Conservation (phyloP, 2,797 vertebrate species). For the Arnoldichthys spilopterus region DNA sequence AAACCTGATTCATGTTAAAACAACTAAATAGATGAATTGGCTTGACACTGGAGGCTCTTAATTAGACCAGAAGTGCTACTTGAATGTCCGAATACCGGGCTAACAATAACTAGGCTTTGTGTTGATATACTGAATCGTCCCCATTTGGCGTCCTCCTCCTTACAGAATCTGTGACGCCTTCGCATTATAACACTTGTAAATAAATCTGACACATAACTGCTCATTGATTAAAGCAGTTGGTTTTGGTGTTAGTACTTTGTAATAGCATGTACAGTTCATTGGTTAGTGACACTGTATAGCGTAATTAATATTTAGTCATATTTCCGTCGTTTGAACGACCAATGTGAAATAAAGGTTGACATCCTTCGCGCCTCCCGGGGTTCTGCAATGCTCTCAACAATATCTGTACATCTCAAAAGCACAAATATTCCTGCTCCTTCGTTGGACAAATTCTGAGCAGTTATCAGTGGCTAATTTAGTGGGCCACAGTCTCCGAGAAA, state of each 20-base stretch:
- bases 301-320: too few species aligned
- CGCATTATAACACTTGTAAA: too few species aligned
- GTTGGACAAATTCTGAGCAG: conserved; percentile 63
- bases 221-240: too few species aligned
- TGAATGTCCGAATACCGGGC: not conserved
- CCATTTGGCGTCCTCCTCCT: not conserved
- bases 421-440: conserved; percentile 52
- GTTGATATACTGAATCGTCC: not conserved
- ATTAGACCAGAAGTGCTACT: not conserved
- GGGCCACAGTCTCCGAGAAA: conserved; percentile 62
- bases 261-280: too few species aligned
- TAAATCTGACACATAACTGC: too few species aligned
- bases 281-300: too few species aligned
- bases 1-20: not conserved
- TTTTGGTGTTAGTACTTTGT: too few species aligned
- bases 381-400: conserved; percentile 4
- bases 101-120: conserved; percentile 1
- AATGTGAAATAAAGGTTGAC: conserved; percentile 2
- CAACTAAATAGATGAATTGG: not conserved
- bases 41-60: not conserved
- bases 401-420: conserved; percentile 32
- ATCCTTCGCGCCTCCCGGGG: not conserved
- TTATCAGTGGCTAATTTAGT: conserved; percentile 69
- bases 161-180: not conserved
- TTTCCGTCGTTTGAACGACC: not conserved